phyloP scores from a whole-genome alignment of 2,888 invertebrate species.

The Candidula unifasciata region DNA sequence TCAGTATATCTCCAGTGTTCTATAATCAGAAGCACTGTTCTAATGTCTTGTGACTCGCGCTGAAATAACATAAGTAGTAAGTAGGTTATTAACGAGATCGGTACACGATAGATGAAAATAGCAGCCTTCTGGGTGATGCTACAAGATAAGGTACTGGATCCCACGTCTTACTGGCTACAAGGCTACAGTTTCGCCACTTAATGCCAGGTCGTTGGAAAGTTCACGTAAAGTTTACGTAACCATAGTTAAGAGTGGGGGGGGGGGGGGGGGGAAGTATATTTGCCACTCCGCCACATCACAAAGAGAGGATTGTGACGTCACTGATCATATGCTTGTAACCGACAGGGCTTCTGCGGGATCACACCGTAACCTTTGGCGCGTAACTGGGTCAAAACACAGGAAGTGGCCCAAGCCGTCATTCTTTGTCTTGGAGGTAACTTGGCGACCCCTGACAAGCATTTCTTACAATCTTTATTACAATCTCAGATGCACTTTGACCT shows the following conservation, averaged over 20 bases:
- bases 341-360: neutral
- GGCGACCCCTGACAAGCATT: neutral
- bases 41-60: neutral
- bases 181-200: neutral
- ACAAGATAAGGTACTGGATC: neutral
- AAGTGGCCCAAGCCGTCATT: constrained; percentile 23
- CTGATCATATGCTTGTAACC: neutral
- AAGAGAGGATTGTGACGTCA: constrained; percentile 23
- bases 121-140: neutral
- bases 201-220: neutral
- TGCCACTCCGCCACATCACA: constrained; percentile 1
- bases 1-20: neutral
- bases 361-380: neutral
- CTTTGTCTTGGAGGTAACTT: constrained; percentile 31
- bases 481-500: constrained; percentile 26
- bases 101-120: constrained; percentile 21
- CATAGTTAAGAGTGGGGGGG: neutral
- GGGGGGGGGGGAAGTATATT: neutral
- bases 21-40: constrained; percentile 11
- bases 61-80: neutral
- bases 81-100: constrained; percentile 17
- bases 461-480: constrained; percentile 22
- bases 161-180: constrained; percentile 27
- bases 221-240: constrained; percentile 25
- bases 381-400: constrained; percentile 30